These are phyloP conservation scores for Rhabdomys dilectus DNA, from an alignment of 2,113 vertebrate genomes.

Conservation along the genomic window DNA sequence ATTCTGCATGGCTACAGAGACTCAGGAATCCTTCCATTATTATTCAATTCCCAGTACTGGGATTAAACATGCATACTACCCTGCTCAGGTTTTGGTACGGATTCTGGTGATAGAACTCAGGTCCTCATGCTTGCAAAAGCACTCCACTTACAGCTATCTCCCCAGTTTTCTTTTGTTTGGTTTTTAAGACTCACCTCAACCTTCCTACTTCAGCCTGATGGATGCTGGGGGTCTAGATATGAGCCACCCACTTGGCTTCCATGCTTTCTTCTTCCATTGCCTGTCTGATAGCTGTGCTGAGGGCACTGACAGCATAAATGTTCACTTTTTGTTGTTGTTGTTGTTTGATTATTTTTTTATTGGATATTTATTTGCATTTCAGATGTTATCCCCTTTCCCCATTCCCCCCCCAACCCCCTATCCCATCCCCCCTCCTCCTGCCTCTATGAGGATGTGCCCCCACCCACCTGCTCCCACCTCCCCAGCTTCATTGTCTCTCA, in stretches of 20 bases:
- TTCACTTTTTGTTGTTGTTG: no score
- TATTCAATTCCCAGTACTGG: background rate
- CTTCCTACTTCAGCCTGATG: background rate
- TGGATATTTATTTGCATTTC: no score
- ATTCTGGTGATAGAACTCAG: background rate
- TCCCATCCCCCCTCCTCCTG: no score
- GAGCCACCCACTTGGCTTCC: background rate
- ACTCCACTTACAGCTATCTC: background rate
- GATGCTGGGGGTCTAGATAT: no score
- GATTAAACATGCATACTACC: background rate
- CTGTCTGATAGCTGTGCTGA: background rate
- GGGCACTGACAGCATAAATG: background rate
- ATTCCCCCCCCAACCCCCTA: no score
- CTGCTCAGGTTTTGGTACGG: background rate
- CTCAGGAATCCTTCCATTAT: background rate
- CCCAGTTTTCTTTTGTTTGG: background rate
- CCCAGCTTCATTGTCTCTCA: background rate
- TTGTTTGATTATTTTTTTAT: no score
- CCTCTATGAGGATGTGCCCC: no score
- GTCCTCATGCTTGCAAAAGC: background rate
- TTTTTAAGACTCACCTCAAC: background rate
- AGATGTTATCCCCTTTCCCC: no score
- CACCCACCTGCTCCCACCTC: no score
- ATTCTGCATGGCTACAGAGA: background rate
- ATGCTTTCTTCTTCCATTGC: background rate